phyloP scores from a whole-genome alignment of 1,140 invertebrate species.

The Plectrocnemia conspersa region DNA sequence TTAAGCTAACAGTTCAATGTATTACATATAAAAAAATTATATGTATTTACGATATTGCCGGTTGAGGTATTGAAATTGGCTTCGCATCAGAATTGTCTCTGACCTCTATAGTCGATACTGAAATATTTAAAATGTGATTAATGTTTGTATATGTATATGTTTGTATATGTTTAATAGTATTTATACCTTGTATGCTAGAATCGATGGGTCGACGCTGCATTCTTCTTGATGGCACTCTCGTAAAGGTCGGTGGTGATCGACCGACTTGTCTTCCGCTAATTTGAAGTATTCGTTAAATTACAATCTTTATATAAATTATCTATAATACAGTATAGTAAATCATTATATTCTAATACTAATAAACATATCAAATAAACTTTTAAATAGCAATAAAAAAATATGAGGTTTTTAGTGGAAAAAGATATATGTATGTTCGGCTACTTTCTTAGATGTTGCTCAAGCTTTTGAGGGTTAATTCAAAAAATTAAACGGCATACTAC shows the following conservation, averaged over 20 bases:
- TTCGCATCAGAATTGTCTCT: conserved; percentile 33
- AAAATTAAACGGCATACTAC: too few species aligned
- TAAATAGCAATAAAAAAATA: too few species aligned
- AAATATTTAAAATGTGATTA: conserved; percentile 7
- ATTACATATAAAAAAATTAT: conserved; percentile 5
- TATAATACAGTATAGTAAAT: conserved; percentile 3
- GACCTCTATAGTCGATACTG: conserved; percentile 30
- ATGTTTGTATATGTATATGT: not conserved
- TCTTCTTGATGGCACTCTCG: conserved; percentile 81
- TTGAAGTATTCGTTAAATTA: conserved; percentile 21
- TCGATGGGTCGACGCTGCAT: conserved; percentile 66
- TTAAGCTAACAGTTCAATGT: not conserved
- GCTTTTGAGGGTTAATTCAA: too few species aligned
- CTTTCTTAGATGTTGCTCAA: too few species aligned
- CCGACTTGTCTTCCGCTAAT: conserved; percentile 61
- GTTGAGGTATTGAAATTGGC: conserved; percentile 37
- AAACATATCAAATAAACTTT: conserved; percentile 10
- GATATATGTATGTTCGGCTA: too few species aligned
- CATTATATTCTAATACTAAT: conserved; percentile 6
- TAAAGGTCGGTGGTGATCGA: conserved; percentile 75
- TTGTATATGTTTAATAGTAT: not conserved
- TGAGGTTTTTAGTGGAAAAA: too few species aligned
- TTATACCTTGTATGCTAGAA: conserved; percentile 16
- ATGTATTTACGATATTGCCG: conserved; percentile 33
- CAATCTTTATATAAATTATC: conserved; percentile 7